Evolutionary conservation across 2,113 vertebrate species (phyloP).

Genomic region (Passer domesticus): DNA sequence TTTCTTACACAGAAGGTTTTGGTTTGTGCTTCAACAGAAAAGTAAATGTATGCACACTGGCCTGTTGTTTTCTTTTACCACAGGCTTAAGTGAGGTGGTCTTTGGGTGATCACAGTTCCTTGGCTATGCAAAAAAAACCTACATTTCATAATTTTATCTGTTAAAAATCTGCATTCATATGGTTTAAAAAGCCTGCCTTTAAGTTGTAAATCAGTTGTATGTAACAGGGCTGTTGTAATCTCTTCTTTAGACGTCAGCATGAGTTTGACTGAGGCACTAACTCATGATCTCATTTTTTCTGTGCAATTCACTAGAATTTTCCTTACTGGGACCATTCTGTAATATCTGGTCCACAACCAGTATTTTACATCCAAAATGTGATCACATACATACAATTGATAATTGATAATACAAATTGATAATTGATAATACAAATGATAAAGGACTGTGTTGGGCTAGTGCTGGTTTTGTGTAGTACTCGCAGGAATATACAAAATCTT

Average conservation of each 20-base stretch:
- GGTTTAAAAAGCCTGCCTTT: not conserved
- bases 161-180: not conserved
- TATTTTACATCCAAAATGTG: not conserved
- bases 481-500: slow-evolving; percentile 17
- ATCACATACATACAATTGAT: not conserved
- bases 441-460: not conserved
- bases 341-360: not conserved
- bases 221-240: not conserved
- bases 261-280: not conserved
- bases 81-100: not conserved
- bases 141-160: not conserved
- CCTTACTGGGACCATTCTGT: not conserved
- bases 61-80: not conserved
- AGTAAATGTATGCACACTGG: not conserved
- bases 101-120: not conserved
- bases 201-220: not conserved
- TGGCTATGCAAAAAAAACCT: not conserved
- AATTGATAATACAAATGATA: not conserved
- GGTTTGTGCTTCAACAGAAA: not conserved
- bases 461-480: not conserved
- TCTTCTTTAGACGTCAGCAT: not conserved
- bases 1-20: not conserved
- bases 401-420: no score
- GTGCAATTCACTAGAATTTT: not conserved
- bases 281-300: not conserved